Evolutionary conservation across 2,797 vertebrate species (phyloP).

Genomic region (Lacerta viridis): DNA sequence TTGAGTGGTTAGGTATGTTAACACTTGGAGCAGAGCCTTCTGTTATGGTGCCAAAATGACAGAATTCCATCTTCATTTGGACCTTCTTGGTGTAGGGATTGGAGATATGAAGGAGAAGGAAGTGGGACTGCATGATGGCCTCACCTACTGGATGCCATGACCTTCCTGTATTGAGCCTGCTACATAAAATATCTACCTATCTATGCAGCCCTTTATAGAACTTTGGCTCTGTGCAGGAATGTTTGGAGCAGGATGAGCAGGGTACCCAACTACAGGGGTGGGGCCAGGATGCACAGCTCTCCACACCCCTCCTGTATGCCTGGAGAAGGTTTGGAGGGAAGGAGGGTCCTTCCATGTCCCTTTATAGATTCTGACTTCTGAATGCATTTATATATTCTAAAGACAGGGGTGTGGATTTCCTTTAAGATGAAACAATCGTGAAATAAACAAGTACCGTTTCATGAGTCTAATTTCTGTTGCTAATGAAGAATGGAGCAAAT

Average conservation of each 20-base stretch:
- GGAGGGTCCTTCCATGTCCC: background rate
- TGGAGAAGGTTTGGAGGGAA: background rate
- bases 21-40: background rate
- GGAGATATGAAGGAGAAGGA: too few species aligned
- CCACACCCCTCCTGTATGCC: background rate
- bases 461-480: slow-evolving; percentile 12
- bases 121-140: too few species aligned
- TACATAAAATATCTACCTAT: background rate
- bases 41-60: background rate
- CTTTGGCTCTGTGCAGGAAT: background rate
- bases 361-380: background rate
- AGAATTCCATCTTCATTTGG: background rate
- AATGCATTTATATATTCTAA: background rate
- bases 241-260: background rate
- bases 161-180: background rate
- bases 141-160: too few species aligned
- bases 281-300: background rate
- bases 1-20: background rate
- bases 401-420: background rate
- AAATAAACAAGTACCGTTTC: background rate
- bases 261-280: background rate
- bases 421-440: background rate
- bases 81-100: too few species aligned
- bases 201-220: background rate
- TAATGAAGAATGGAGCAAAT: slow-evolving; percentile 28